Conservation (phyloP, 2,113 vertebrate species). For the Elachura formosa region DNA sequence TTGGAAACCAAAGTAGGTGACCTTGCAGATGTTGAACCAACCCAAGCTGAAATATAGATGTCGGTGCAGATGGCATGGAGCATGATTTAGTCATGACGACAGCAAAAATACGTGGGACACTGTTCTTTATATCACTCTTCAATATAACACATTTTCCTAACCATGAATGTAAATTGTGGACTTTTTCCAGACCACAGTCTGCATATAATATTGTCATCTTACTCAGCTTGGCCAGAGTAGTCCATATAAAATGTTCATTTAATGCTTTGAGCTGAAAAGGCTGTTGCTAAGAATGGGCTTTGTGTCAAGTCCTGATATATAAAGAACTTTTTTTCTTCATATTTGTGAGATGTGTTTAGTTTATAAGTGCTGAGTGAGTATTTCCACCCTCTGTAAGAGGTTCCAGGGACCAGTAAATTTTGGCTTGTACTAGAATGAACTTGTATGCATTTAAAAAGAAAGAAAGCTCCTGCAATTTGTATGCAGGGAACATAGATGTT, state of each 20-base stretch:
- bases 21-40: background rate
- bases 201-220: background rate
- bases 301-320: background rate
- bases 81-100: background rate
- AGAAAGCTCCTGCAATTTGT: background rate
- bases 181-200: background rate
- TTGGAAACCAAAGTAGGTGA: background rate
- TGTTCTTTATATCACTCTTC: background rate
- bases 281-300: background rate
- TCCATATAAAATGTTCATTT: background rate
- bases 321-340: background rate
- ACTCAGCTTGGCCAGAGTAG: background rate
- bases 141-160: background rate
- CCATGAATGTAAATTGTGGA: background rate
- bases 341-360: background rate
- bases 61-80: background rate
- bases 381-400: background rate
- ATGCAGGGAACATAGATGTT: background rate
- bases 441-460: background rate
- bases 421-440: background rate
- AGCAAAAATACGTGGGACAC: background rate
- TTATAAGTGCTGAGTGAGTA: background rate
- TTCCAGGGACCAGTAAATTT: background rate
- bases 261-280: background rate
- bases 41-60: background rate